Evolutionary conservation across 1,140 invertebrate species (phyloP).

Genomic region (Rhizoglyphus robini): DNA sequence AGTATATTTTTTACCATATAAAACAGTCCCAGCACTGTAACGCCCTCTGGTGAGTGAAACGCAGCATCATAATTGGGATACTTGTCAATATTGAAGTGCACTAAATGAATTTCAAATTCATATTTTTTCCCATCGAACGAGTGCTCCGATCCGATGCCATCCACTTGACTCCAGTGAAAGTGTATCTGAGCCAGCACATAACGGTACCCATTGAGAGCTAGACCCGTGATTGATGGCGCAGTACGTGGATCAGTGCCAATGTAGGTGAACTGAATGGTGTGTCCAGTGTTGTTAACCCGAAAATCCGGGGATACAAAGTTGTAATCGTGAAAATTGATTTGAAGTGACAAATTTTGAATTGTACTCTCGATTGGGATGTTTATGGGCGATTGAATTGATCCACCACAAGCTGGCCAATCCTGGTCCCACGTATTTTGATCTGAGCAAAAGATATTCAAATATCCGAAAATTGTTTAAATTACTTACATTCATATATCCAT

Average conservation of each 20-base stretch:
- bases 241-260: neutral
- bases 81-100: conserved; percentile 44
- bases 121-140: conserved; percentile 52
- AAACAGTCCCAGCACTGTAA: conserved; percentile 52
- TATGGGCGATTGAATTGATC: conserved; percentile 66
- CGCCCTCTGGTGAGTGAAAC: conserved; percentile 40
- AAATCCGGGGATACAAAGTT: neutral
- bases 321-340: neutral
- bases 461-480: neutral
- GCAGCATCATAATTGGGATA: conserved; percentile 44
- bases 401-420: conserved; percentile 48
- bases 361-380: conserved; percentile 40
- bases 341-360: too few relatives aligned
- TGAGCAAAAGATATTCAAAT: neutral
- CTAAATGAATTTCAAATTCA: conserved; percentile 43
- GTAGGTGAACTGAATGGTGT: conserved; percentile 16
- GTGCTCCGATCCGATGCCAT: conserved; percentile 70
- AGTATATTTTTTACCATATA: too few relatives aligned
- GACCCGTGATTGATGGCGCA: neutral
- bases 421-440: conserved; percentile 42
- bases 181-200: conserved; percentile 47
- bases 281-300: conserved; percentile 9
- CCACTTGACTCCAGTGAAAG: conserved; percentile 70
- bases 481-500: neutral
- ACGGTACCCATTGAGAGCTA: neutral